These are phyloP conservation scores for Setipinna tenuifilis DNA, from an alignment of 2,797 vertebrate genomes.

Conservation along the genomic window DNA sequence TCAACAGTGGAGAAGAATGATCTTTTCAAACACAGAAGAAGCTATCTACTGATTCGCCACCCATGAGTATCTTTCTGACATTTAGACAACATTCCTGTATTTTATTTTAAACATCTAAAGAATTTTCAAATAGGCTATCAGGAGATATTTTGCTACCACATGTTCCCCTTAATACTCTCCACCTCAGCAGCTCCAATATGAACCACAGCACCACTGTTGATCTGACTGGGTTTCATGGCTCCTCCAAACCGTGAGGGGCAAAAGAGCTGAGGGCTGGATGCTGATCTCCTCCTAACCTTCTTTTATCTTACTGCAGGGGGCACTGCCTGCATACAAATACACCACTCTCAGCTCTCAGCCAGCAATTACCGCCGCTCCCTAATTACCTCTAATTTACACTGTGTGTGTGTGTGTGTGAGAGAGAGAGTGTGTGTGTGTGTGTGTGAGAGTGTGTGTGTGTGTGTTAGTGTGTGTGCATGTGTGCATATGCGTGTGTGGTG, in stretches of 20 bases:
- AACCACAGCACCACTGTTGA: background rate
- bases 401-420: background rate
- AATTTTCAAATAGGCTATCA: background rate
- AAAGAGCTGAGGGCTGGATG: background rate
- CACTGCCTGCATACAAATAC: conserved; percentile 55
- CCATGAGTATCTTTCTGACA: background rate
- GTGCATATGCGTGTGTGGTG: background rate
- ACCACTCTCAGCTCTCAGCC: conserved; percentile 17
- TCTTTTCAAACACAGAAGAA: background rate
- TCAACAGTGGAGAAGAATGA: background rate
- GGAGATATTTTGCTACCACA: background rate
- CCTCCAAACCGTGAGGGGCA: background rate
- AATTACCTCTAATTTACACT: conserved; percentile 37
- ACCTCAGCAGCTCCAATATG: background rate
- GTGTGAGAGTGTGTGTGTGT: too few relatives aligned
- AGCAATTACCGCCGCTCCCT: conserved; percentile 46
- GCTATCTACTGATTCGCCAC: background rate
- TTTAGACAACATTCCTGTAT: background rate
- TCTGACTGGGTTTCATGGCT: background rate
- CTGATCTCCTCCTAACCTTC: conserved; percentile 19
- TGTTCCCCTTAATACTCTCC: background rate
- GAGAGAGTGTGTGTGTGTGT: too few relatives aligned
- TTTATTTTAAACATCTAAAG: background rate
- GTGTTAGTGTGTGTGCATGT: background rate
- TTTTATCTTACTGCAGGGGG: conserved; percentile 58